Conservation (phyloP, 2,888 invertebrate species). For the Lasioglossum marginatum region DNA sequence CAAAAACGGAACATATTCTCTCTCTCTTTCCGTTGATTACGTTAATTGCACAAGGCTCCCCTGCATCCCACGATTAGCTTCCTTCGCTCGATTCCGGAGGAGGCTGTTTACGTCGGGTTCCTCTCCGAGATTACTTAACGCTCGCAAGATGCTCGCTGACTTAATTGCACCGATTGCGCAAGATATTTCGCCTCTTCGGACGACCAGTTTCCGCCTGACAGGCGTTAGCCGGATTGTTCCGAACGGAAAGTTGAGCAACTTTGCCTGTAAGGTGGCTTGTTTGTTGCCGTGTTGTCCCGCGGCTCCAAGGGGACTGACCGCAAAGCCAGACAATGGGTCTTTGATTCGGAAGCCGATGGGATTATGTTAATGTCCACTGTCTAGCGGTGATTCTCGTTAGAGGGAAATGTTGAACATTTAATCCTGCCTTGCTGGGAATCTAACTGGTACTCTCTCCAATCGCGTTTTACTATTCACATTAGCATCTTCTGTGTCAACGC, state of each 20-base stretch:
- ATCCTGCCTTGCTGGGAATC: background rate
- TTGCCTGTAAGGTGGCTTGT: background rate
- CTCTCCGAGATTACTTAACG: slow-evolving; percentile 27
- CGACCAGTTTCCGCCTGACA: slow-evolving; percentile 27
- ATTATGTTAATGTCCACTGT: slow-evolving; percentile 9
- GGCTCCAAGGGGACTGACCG: slow-evolving; percentile 3
- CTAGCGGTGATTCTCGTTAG: background rate
- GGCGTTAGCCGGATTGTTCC: background rate
- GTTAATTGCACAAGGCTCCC: slow-evolving; percentile 33
- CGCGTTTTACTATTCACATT: background rate
- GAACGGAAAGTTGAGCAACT: slow-evolving; percentile 6
- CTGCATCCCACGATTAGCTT: slow-evolving; percentile 12
- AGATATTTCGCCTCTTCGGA: slow-evolving; percentile 18
- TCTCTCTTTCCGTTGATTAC: slow-evolving; percentile 17
- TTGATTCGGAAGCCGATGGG: slow-evolving; percentile 7
- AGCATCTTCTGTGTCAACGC: background rate
- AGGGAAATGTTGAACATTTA: slow-evolving; percentile 8
- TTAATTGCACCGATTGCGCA: slow-evolving; percentile 23
- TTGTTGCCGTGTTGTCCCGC: background rate
- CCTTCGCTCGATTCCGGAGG: background rate
- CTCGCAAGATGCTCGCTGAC: background rate
- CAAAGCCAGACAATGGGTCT: slow-evolving; percentile 3
- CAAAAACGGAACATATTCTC: slow-evolving; percentile 25
- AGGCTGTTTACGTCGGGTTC: background rate
- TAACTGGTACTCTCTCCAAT: background rate